phyloP scores from a whole-genome alignment of 2,113 vertebrate genomes.

The Otocyon megalotis region DNA sequence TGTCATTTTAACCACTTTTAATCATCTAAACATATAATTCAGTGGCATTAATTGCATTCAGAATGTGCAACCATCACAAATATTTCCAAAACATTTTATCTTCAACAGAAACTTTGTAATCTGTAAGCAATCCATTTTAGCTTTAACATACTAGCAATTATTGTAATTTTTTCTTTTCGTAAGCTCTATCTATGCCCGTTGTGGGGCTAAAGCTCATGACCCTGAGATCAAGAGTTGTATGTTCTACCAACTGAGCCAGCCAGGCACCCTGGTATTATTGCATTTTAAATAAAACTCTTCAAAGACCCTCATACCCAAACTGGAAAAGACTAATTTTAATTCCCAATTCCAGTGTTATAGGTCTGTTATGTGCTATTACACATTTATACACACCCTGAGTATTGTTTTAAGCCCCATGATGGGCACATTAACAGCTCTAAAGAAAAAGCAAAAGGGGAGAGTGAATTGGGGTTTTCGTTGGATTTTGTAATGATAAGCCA shows the following conservation, averaged over 20 bases:
- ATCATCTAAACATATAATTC: neutral
- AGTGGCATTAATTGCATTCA: neutral
- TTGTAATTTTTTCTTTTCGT: neutral
- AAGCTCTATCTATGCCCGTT: neutral
- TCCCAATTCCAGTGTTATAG: neutral
- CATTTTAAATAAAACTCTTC: conserved; percentile 45
- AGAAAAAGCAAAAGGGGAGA: conserved; percentile 39
- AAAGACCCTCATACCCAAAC: neutral
- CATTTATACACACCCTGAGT: neutral
- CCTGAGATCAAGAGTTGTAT: neutral
- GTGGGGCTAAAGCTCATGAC: neutral
- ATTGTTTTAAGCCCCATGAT: neutral
- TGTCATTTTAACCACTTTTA: conserved; percentile 39
- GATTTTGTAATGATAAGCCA: conserved; percentile 37
- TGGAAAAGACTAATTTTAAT: conserved; percentile 46
- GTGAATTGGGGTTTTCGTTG: neutral
- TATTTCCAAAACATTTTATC: neutral
- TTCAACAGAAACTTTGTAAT: neutral
- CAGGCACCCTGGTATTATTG: neutral
- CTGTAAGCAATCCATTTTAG: neutral
- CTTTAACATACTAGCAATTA: neutral
- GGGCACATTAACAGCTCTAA: neutral
- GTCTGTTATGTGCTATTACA: conserved; percentile 1
- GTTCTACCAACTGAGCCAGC: neutral
- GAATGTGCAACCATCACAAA: neutral